Conservation (phyloP, 2,113 vertebrate species). For the Alosa alosa region DNA sequence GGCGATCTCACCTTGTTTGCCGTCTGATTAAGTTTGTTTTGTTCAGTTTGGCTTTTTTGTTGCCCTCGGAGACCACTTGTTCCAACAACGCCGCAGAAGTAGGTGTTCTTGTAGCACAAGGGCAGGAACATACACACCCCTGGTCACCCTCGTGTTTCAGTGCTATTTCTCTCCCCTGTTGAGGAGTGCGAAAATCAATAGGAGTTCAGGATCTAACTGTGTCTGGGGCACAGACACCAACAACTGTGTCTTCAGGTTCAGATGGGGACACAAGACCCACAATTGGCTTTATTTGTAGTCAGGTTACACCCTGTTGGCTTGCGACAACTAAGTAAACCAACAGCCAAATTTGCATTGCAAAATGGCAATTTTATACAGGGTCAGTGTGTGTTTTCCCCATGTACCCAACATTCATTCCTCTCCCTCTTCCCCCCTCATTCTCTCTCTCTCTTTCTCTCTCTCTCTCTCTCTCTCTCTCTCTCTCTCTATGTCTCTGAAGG, state of each 20-base stretch:
- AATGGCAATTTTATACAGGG: background rate
- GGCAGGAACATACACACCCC: conserved; percentile 40
- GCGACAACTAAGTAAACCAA: conserved; percentile 2
- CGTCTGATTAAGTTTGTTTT: conserved; percentile 30
- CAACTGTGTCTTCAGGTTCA: conserved; percentile 59
- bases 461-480: background rate
- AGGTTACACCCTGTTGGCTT: conserved; percentile 25
- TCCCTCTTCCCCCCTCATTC: background rate
- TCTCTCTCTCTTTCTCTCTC: background rate
- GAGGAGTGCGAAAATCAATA: conserved; percentile 55
- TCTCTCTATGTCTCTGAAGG: background rate
- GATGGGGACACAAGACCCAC: conserved; percentile 45
- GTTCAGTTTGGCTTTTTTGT: conserved; percentile 26
- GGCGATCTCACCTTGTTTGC: conserved; percentile 16
- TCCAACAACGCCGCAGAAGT: conserved; percentile 32
- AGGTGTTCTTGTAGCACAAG: conserved; percentile 49
- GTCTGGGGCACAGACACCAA: conserved; percentile 52
- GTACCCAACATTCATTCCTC: background rate
- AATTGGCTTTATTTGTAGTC: conserved; percentile 43
- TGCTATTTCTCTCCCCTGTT: conserved; percentile 49
- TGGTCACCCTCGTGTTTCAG: conserved; percentile 42
- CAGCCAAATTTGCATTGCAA: background rate
- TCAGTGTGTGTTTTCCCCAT: background rate
- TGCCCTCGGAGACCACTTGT: conserved; percentile 40
- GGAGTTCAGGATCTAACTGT: conserved; percentile 48